Percentiles rank a stretch among this genome's conserved stretches.
phyloP scores from a whole-genome alignment of 2,113 vertebrate species.

The Amblyopsis rosae region DNA sequence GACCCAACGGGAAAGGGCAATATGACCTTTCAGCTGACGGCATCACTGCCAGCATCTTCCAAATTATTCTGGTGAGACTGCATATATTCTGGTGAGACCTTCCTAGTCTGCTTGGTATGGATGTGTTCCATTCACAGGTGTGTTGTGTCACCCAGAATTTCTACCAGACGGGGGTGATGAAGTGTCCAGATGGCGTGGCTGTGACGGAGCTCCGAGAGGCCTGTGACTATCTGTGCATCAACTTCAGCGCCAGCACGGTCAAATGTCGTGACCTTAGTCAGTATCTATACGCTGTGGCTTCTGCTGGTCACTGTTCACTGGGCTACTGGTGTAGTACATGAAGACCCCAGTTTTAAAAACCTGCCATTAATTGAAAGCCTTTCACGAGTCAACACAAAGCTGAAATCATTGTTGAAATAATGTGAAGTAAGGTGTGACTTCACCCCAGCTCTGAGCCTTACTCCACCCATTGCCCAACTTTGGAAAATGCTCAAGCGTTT shows the following conservation, averaged over 20 bases:
- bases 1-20: slow-evolving; percentile 83
- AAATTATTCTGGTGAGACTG: slow-evolving; percentile 79
- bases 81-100: background rate
- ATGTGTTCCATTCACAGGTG: background rate
- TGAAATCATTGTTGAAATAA: too few species aligned
- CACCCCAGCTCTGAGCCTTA: too few species aligned
- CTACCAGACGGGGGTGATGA: slow-evolving; percentile 81
- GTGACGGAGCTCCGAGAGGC: slow-evolving; percentile 71
- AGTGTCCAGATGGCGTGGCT: slow-evolving; percentile 77
- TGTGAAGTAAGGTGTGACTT: too few species aligned
- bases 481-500: too few species aligned
- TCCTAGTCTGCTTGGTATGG: background rate
- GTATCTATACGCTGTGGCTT: slow-evolving; percentile 31
- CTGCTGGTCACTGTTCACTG: too few species aligned
- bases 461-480: too few species aligned
- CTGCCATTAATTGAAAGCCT: too few species aligned
- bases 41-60: slow-evolving; percentile 80
- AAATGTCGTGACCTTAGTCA: slow-evolving; percentile 84
- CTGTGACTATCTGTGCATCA: slow-evolving; percentile 84
- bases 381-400: too few species aligned
- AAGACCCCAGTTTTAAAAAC: too few species aligned
- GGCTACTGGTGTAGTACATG: too few species aligned
- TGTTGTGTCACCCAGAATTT: slow-evolving; percentile 73
- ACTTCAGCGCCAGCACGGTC: slow-evolving; percentile 83
- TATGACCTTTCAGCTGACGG: slow-evolving; percentile 80